Percentiles rank a stretch among this genome's conserved stretches.
phyloP scores from a whole-genome alignment of 2,113 vertebrate genomes.

The Panurus biarmicus region DNA sequence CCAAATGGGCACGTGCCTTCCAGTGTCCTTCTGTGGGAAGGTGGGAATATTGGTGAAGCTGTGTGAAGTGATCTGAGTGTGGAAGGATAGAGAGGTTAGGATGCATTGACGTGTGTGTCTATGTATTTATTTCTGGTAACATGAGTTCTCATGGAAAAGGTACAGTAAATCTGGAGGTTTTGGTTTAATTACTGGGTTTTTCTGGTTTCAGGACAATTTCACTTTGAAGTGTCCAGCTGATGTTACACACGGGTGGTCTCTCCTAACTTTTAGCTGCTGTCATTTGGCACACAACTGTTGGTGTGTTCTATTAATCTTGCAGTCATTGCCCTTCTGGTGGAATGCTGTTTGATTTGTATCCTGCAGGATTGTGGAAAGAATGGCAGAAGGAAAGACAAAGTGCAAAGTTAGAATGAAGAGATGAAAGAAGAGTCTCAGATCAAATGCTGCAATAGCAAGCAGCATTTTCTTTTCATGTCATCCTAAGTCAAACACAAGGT shows the following conservation, averaged over 20 bases:
- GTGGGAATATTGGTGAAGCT: neutral
- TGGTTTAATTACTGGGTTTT: neutral
- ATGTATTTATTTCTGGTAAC: neutral
- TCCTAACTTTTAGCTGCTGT: neutral
- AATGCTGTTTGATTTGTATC: neutral
- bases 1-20: rapidly evolving
- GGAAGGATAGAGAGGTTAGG: neutral
- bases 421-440: slow-evolving; percentile 18
- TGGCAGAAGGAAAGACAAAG: neutral
- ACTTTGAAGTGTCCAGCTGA: neutral
- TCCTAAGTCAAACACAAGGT: neutral
- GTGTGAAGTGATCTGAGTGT: rapidly evolving
- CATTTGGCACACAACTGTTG: neutral
- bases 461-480: slow-evolving; percentile 23
- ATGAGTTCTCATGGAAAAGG: neutral
- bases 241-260: neutral
- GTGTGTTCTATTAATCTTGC: neutral
- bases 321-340: neutral
- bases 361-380: neutral
- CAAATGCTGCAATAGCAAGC: slow-evolving; percentile 16
- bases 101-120: neutral
- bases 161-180: neutral
- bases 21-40: neutral
- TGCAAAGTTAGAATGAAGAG: neutral
- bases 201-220: neutral